A percentile compares a stretch with the other conserved stretches of the same genome.
phyloP scores from a whole-genome alignment of 2,797 vertebrate genomes.

The Setipinna tenuifilis region DNA sequence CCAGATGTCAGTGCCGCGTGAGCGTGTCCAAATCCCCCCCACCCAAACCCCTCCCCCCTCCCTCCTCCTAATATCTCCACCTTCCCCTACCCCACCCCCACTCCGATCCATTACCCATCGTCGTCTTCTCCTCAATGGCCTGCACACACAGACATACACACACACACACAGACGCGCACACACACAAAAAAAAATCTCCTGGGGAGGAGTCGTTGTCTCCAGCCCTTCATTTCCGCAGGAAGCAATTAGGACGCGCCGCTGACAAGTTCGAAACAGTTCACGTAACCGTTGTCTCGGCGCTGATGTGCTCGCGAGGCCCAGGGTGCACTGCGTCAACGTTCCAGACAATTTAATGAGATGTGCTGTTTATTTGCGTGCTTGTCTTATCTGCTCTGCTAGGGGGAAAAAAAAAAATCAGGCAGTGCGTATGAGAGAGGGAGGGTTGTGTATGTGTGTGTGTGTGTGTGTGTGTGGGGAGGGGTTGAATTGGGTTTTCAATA shows the following conservation, averaged over 20 bases:
- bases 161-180: too few species aligned
- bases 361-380: conserved; percentile 79
- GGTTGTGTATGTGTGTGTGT: conserved; percentile 41
- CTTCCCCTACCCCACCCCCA: background rate
- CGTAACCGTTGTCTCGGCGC: conserved; percentile 81
- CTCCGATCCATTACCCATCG: conserved; percentile 17
- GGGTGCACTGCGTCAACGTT: conserved; percentile 59
- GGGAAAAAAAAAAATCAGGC: conserved; percentile 31
- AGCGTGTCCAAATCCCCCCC: conserved; percentile 69
- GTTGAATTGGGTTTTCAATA: conserved; percentile 1
- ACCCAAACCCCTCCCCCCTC: background rate
- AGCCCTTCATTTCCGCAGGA: conserved; percentile 78
- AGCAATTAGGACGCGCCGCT: conserved; percentile 85
- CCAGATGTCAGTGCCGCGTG: conserved; percentile 84
- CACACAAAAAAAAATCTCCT: conserved; percentile 70
- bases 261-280: conserved; percentile 90
- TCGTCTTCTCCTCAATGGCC: background rate
- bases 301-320: conserved; percentile 66
- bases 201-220: conserved; percentile 85
- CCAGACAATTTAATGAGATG: conserved; percentile 86
- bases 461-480: conserved; percentile 36
- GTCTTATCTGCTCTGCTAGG: conserved; percentile 72
- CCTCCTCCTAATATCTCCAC: background rate
- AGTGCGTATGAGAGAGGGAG: conserved; percentile 40
- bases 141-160: background rate